Evolutionary conservation across 2,888 invertebrate genomes (phyloP), one percentile per base, ranked within the genome.

Genomic region (Lucinisca nassula): DNA sequence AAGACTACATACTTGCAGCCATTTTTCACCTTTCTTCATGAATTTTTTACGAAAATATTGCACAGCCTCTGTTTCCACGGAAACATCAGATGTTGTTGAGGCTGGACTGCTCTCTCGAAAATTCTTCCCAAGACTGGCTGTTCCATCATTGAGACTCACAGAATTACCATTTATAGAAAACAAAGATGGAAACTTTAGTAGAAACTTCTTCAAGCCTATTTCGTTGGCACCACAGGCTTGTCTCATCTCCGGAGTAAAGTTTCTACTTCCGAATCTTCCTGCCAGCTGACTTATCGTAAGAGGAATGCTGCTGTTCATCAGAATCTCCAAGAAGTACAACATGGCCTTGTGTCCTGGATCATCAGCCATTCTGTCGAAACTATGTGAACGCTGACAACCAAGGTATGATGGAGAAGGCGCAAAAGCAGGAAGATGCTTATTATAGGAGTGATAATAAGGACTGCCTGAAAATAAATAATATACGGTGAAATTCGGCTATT

Each of bases 261-360:
- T 99, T 97, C 99, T 99, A 93, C 99, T 99, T 95, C 99, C 99
- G 97, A 99, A 99, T 97, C 99, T 99, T 97, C 99, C 99, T 96
- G 99, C 99, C 94, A 99, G 97, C 97, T 99, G 99, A 97, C 99
- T 99, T 95, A 99, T 97, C 92, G 99, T 99, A 96, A 99, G 97
- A 91, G 99, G 98, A 96, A 98, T 98, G 70, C 95, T 94, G 97
- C 99, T 99, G 97, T 99, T 99, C 97, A 99, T 98, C 94, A 99
- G 97, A 95, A 99, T 98, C 97, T 99, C 99, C 96, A 99, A 98
- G 97, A 99, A 99, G 97, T 99, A 99, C 96, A 99, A 97, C 96
- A 99, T 96, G 70, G 96, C 96, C 82, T 96, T 96, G 93, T 96
- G 96, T 75, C 96, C 95, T 61, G 96, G 95, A 89, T 96, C 96